phyloP scores from a whole-genome alignment of 2,797 vertebrate species.

The Notolabrus celidotus region DNA sequence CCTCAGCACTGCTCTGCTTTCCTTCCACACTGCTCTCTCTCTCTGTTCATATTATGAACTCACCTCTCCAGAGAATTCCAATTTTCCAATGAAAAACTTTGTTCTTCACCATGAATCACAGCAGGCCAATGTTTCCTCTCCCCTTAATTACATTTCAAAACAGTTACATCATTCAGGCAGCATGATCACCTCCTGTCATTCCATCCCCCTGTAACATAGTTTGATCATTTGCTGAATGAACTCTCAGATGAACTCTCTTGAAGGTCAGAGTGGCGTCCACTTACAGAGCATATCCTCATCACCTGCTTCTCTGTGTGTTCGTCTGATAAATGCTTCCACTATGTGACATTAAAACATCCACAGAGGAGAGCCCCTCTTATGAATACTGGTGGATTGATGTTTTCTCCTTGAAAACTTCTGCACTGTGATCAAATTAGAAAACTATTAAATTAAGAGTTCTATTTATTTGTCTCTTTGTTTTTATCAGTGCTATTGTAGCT shows the following conservation, averaged over 20 bases:
- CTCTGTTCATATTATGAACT: constrained; percentile 47
- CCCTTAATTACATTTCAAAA: constrained; percentile 79
- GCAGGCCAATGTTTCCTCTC: constrained; percentile 68
- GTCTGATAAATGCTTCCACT: constrained; percentile 63
- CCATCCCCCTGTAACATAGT: constrained; percentile 57
- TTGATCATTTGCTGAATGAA: no score
- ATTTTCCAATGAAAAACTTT: constrained; percentile 77
- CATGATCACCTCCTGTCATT: constrained; percentile 75
- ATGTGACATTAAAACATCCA: no score
- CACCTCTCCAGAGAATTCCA: constrained; percentile 63
- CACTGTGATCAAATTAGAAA: no score
- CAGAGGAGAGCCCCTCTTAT: no score
- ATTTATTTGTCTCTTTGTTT: no score
- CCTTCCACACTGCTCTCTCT: no score
- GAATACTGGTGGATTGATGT: no score
- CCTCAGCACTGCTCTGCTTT: constrained; percentile 23
- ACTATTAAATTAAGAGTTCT: no score
- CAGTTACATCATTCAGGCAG: no score
- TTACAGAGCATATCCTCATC: constrained; percentile 65
- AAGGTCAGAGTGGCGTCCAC: constrained; percentile 66
- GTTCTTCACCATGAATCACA: constrained; percentile 69
- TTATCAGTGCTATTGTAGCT: no score
- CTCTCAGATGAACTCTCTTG: no score
- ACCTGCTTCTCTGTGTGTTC: constrained; percentile 71
- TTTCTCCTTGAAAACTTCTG: no score